Percentiles rank a stretch among this genome's conserved stretches.
These are phyloP conservation scores for Platysteira castanea DNA, from an alignment of 2,113 vertebrate genomes.

Conservation along the genomic window DNA sequence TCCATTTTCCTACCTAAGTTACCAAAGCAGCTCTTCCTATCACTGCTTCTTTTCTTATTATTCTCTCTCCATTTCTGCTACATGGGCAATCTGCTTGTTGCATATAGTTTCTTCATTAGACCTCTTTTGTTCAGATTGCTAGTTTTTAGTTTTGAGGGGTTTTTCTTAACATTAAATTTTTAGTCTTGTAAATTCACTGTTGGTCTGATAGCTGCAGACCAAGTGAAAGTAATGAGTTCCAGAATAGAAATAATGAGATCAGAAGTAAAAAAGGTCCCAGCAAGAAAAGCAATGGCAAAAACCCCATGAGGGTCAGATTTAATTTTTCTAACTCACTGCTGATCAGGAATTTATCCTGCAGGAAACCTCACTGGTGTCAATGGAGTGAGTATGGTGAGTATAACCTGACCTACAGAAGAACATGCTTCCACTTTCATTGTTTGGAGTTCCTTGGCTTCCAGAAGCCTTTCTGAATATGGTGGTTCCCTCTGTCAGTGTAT, in stretches of 20 bases:
- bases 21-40: background rate
- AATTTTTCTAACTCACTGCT: background rate
- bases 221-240: background rate
- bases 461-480: background rate
- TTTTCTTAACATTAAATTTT: background rate
- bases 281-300: background rate
- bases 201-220: background rate
- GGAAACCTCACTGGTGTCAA: background rate
- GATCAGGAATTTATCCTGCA: background rate
- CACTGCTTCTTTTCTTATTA: background rate
- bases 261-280: background rate
- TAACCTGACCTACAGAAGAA: background rate
- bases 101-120: background rate
- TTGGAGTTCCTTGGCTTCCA: background rate
- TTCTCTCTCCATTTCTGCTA: background rate
- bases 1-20: background rate
- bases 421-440: background rate
- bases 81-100: background rate
- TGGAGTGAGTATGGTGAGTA: background rate
- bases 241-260: background rate
- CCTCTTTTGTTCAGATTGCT: background rate
- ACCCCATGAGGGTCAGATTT: background rate
- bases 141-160: background rate
- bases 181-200: background rate
- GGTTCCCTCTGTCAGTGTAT: background rate